Evolutionary conservation across 2,888 invertebrate species (phyloP), one percentile per base, ranked within the genome.

Genomic region (Yponomeuta plumbellus): DNA sequence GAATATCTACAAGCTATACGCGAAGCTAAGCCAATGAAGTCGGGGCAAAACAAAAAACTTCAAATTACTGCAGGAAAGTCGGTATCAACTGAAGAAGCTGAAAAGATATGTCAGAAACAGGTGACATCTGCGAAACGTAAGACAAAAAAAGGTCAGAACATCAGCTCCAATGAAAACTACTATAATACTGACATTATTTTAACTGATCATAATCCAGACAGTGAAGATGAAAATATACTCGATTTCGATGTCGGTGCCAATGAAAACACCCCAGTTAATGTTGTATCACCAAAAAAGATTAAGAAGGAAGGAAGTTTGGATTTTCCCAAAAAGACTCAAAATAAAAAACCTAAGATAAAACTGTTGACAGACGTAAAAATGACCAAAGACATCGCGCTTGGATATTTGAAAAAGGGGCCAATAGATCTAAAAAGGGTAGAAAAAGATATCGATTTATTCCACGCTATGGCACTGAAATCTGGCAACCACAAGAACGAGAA

Each of bases 41-140:
- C 20, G 17, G 44, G 40, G 13, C 26, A 57, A 66, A 66, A 66
- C 57, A 58, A 61, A 59, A 66, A 66, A 44, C 13, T 61, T 26
- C 11, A 59, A 21, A 39, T 66, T 61, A 61, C 20, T 21, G 56
- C 66, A 26, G 66, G 66, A 40, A 66, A 66, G 61, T 66, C 66
- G 6, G 61, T 66, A 40, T 66, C 66, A 59, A 59, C 44, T 59
- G 61, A 59, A 56, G 66, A 66, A 40, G 52, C 65, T 26, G 57
- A 65, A 39, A 57, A 65, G 26, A 8, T 65, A 65, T 56, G 23
- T 56, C 44, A 52, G 34, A 65, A 65, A 65, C 34, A 65, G 58
- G 56, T 65, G 21, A 65, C 26, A 65, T 23, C n/a, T 21, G 22
- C 26, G 56, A 56, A 65, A 65, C 20, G 40, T 22, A 57, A 58